These are phyloP conservation scores for Salticus scenicus DNA, from an alignment of 2,888 invertebrate genomes.

Conservation along the genomic window DNA sequence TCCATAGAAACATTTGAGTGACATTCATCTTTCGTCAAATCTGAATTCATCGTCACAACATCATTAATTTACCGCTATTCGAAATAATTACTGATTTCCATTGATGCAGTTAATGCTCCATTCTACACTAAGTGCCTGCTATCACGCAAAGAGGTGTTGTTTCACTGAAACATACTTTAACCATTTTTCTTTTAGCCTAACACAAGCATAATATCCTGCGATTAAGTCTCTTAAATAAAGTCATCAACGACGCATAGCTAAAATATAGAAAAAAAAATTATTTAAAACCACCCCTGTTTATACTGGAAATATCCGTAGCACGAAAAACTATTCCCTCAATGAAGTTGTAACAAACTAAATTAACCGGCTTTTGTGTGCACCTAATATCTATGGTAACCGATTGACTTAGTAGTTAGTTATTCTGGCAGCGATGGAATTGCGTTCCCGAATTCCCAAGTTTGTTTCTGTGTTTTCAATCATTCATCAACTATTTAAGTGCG, in stretches of 20 bases:
- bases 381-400: constrained; percentile 63
- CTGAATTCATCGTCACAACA: neutral
- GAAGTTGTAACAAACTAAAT: constrained; percentile 61
- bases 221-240: neutral
- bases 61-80: neutral
- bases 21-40: neutral
- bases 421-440: constrained; percentile 38
- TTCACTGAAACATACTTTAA: neutral
- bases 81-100: constrained; percentile 1
- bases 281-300: neutral
- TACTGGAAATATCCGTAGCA: neutral
- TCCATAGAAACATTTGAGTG: neutral
- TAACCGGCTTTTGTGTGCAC: constrained; percentile 56
- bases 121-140: neutral
- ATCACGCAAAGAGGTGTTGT: neutral
- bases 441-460: constrained; percentile 46
- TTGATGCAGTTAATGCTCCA: neutral
- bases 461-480: constrained; percentile 42
- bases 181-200: neutral
- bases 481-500: constrained; percentile 58
- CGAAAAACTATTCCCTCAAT: constrained; percentile 24
- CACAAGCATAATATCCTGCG: neutral
- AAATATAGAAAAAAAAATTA: neutral
- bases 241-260: neutral
- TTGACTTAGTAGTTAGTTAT: constrained; percentile 63